Conservation (phyloP, 2,797 vertebrate genomes). For the Falco concolor region DNA sequence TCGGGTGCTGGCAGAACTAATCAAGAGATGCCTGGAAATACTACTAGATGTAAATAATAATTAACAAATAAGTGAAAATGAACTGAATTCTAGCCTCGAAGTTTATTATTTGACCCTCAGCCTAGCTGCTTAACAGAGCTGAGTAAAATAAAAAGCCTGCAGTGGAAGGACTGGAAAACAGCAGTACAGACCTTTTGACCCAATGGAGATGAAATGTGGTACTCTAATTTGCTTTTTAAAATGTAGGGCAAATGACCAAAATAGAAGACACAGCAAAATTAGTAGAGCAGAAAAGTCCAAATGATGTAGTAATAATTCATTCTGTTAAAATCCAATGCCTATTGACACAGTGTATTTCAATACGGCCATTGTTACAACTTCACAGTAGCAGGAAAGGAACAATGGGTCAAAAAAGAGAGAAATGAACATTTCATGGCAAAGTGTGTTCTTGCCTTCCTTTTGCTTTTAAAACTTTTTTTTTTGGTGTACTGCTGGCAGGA, state of each 20-base stretch:
- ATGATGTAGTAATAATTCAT: slow-evolving; percentile 1
- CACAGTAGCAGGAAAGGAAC: not conserved
- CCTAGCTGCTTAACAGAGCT: not conserved
- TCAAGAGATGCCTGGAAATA: not conserved
- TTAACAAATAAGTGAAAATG: not conserved
- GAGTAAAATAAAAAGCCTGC: not conserved
- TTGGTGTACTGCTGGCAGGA: not conserved
- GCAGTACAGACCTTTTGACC: not conserved
- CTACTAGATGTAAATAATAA: not conserved
- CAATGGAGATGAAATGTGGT: not conserved
- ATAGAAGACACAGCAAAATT: slow-evolving; percentile 50
- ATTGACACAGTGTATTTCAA: not conserved
- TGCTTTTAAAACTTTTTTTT: not conserved
- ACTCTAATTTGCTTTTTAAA: not conserved
- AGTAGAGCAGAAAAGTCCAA: slow-evolving; percentile 61
- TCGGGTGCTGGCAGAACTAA: not conserved
- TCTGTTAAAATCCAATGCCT: not conserved
- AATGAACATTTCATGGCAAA: not conserved
- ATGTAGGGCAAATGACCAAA: slow-evolving; percentile 55
- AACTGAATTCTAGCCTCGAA: not conserved
- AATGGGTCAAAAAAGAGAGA: not conserved
- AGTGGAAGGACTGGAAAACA: not conserved
- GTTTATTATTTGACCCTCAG: not conserved
- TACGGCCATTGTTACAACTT: not conserved
- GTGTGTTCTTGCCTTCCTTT: not conserved